Base-by-base conservation (phyloP, 2,797 vertebrate genomes). In the Benthosema pterotum region DNA sequence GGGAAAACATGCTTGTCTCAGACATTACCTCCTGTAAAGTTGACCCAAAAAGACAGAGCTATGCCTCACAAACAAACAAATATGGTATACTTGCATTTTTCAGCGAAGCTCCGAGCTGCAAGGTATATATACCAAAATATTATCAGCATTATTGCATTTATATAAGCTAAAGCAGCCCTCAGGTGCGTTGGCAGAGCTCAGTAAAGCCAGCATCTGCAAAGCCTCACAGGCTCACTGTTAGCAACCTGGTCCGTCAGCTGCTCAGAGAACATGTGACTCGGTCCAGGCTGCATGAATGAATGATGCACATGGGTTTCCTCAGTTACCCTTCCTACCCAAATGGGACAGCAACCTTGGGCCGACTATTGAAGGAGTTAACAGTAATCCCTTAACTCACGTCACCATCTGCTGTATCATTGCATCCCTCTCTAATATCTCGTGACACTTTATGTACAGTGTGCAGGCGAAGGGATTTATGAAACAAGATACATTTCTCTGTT, bases 71-170 rank as follows among this genome's bases (percentile, higher is more conserved):
- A 38, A 15, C 2, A 57, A n/a, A 62, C 43, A 76, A 53, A 64
- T 65, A 65, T 55, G 64, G 17, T 46, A 84, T 89, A 92, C 91
- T 92, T 92, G 90, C 92, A 85, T 85, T 90, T 79, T 56, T 78
- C 62, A 61, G 65, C 82, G 84, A 93, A 50, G 83, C 81, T 88
- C 79, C 88, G 88, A 46, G 82, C 88, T 71, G 88, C 78, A 55
- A 94, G 74, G 80, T 92, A 94, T 55, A 93, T 75, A 83, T 82
- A 90, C 91, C 92, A 93, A 74, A 86, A 91, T 69, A 83, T 89
- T 56, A 91, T 83, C 61, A 93, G 72, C 93, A 93, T 92, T 86
- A n/a, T n/a, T n/a, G n/a, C n/a, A n/a, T n/a, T n/a, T n/a, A n/a
- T n/a, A 79, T 84, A 79, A 56, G 53, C 71, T 65, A 70, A 67